Conservation (phyloP, 2,888 invertebrate species). For the Drosophila kambysellisi region DNA sequence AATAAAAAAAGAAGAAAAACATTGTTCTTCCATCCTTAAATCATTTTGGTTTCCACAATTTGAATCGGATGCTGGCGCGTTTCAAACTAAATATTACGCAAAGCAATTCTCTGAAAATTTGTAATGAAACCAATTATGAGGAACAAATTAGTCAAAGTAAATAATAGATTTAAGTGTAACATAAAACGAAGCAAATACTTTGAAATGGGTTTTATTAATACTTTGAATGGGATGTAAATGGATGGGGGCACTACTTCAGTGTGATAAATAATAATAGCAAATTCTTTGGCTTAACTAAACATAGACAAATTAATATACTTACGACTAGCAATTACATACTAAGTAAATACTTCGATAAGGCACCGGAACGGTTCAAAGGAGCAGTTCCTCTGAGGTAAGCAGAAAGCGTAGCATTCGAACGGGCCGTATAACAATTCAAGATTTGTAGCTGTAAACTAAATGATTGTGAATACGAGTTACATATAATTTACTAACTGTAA, state of each 20-base stretch:
- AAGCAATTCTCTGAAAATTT: conserved; percentile 39
- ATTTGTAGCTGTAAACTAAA: conserved; percentile 26
- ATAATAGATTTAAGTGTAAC: conserved; percentile 38
- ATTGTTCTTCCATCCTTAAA: conserved; percentile 29
- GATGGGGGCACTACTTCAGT: conserved; percentile 14
- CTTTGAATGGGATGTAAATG: conserved; percentile 32
- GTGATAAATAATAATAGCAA: conserved; percentile 19
- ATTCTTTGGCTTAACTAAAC: conserved; percentile 58
- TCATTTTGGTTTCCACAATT: conserved; percentile 27
- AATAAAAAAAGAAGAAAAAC: conserved; percentile 7
- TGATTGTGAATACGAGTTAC: conserved; percentile 13
- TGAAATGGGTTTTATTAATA: conserved; percentile 32
- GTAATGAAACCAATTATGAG: conserved; percentile 24
- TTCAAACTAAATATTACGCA: conserved; percentile 42
- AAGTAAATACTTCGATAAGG: conserved; percentile 34
- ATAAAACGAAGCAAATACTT: conserved; percentile 26
- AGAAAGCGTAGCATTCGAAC: conserved; percentile 30
- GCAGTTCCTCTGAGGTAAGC: conserved; percentile 7
- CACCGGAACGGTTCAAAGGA: conserved; percentile 7
- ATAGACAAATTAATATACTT: conserved; percentile 25
- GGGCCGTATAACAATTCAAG: conserved; percentile 14
- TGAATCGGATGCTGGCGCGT: conserved; percentile 26
- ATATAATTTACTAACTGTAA: conserved; percentile 6
- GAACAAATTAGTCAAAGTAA: conserved; percentile 7
- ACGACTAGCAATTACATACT: conserved; percentile 6